Evolutionary conservation across 35 echinoderm and acorn worm species (phyloP).

Genomic region (Strongylocentrotus purpuratus): DNA sequence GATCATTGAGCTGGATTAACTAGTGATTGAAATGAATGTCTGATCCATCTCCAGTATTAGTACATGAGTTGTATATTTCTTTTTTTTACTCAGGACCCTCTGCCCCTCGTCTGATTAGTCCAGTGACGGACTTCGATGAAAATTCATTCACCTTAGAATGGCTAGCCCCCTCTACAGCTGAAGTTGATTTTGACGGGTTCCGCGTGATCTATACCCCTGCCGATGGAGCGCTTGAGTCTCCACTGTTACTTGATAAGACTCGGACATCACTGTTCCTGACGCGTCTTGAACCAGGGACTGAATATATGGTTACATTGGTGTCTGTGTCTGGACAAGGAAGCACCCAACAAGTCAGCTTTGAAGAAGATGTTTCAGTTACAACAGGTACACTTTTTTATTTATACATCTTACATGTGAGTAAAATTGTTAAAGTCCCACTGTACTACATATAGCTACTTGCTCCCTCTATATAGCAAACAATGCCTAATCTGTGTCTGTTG

Average conservation of each 20-base stretch:
- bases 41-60: too few species aligned
- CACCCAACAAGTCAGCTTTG: not conserved
- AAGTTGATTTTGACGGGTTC: conserved; percentile 24
- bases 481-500: too few species aligned
- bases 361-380: not conserved
- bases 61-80: not conserved
- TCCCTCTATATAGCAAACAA: too few species aligned
- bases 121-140: not conserved
- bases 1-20: too few species aligned
- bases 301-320: conserved; percentile 40
- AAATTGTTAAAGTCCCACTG: not conserved
- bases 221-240: conserved; percentile 36
- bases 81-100: not conserved
- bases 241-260: not conserved
- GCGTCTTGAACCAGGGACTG: conserved; percentile 45
- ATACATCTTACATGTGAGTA: not conserved
- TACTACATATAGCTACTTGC: too few species aligned
- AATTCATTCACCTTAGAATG: conserved; percentile 17
- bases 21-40: too few species aligned
- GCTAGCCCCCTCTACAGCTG: conserved; percentile 9
- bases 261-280: not conserved
- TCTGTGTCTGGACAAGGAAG: conserved; percentile 44
- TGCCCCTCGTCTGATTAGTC: not conserved
- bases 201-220: conserved; percentile 33
- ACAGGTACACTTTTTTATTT: not conserved